These are phyloP conservation scores for Crepidodera aurea DNA, from an alignment of 2,888 invertebrate species.

Conservation along the genomic window DNA sequence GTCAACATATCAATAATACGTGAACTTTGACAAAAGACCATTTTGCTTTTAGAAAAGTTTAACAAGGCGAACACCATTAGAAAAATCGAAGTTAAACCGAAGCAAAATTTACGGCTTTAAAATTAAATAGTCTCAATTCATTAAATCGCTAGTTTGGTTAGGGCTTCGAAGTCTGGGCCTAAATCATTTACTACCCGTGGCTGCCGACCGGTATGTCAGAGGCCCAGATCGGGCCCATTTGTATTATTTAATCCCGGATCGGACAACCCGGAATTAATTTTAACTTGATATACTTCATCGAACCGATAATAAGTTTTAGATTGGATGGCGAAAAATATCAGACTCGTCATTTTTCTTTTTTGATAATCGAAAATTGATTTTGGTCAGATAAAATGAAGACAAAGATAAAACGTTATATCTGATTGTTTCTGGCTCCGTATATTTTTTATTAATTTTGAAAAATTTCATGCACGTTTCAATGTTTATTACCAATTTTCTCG, in stretches of 20 bases:
- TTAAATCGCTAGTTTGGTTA: neutral
- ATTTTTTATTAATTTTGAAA: no score
- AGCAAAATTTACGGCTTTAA: neutral
- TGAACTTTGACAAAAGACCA: no score
- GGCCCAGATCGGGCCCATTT: constrained; percentile 22
- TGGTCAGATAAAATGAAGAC: no score
- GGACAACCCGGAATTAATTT: constrained; percentile 13
- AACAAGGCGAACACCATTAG: no score
- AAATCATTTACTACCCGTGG: constrained; percentile 28
- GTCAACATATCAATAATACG: no score
- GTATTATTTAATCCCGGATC: constrained; percentile 25
- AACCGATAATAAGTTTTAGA: constrained; percentile 11
- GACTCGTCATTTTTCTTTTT: neutral
- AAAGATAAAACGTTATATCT: no score
- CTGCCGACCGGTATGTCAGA: constrained; percentile 17
- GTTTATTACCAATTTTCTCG: no score
- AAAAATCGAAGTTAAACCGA: no score
- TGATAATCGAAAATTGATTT: no score
- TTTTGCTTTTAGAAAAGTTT: no score
- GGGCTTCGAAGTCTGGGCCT: constrained; percentile 10
- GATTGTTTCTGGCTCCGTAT: no score
- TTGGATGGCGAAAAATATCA: neutral
- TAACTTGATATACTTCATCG: constrained; percentile 9
- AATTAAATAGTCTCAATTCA: constrained; percentile 13
- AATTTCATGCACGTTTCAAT: no score